These are phyloP conservation scores for Gisinianus flammeolus DNA, from an alignment of 2,888 invertebrate genomes.

Conservation along the genomic window DNA sequence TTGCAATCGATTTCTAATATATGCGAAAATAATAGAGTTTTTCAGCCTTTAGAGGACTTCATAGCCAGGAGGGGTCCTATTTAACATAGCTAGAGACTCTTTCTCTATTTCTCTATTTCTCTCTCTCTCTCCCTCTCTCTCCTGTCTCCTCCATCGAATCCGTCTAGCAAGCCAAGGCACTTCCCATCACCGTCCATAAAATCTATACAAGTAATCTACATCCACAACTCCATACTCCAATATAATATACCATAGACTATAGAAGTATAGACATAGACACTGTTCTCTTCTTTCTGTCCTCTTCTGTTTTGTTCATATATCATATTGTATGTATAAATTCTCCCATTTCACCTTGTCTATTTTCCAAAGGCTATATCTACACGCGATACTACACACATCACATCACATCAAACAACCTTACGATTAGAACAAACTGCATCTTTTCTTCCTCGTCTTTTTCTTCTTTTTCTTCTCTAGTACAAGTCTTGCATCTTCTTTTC, in stretches of 20 bases:
- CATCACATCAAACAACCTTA: too few relatives aligned
- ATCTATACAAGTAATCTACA: not conserved
- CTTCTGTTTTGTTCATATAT: not conserved
- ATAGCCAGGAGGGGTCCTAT: slow-evolving; percentile 32
- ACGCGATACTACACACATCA: not conserved
- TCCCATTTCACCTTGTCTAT: not conserved
- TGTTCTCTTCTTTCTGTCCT: not conserved
- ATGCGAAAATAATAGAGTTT: slow-evolving; percentile 49
- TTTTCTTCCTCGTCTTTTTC: not conserved
- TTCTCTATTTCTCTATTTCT: not conserved
- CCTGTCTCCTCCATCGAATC: slow-evolving; percentile 25
- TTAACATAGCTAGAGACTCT: slow-evolving; percentile 24
- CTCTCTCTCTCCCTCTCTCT: not conserved
- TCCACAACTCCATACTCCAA: too few relatives aligned
- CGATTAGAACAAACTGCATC: too few relatives aligned
- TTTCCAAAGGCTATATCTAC: not conserved
- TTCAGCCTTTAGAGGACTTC: slow-evolving; percentile 26
- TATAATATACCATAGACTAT: too few relatives aligned
- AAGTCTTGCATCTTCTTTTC: not conserved
- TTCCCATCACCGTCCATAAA: slow-evolving; percentile 6
- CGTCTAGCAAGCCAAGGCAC: slow-evolving; percentile 2
- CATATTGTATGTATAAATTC: not conserved
- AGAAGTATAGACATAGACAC: slow-evolving; percentile 8
- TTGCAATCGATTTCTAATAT: slow-evolving; percentile 52
- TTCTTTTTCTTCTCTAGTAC: too few relatives aligned